phyloP scores from a whole-genome alignment of 2,113 vertebrate species.

The Pollimyrus isidori region DNA sequence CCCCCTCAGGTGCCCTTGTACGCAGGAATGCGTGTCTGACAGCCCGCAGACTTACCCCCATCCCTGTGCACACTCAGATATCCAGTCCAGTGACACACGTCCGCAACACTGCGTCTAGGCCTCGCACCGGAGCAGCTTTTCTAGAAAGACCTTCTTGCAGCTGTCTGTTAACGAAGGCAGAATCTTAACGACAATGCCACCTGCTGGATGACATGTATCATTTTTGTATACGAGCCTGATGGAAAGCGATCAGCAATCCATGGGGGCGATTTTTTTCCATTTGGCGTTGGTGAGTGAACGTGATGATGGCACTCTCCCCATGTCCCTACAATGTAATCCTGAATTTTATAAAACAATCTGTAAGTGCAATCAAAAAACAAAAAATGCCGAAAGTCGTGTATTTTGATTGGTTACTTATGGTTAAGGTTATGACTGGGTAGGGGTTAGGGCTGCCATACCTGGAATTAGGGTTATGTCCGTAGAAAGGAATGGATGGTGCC shows the following conservation, averaged over 20 bases:
- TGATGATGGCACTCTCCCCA: background rate
- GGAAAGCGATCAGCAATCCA: background rate
- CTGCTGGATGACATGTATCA: background rate
- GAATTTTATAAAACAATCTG: background rate
- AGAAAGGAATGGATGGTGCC: background rate
- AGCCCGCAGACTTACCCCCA: background rate
- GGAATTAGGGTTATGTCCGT: background rate
- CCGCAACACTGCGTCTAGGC: background rate
- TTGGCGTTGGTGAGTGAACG: background rate
- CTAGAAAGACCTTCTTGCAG: background rate
- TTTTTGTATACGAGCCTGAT: background rate
- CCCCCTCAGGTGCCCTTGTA: background rate
- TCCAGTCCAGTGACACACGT: background rate
- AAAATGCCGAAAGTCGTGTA: background rate
- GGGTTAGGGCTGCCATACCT: background rate
- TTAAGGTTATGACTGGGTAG: background rate
- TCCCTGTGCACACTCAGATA: background rate
- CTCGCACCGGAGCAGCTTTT: background rate
- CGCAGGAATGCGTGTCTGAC: background rate
- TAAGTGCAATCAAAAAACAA: background rate
- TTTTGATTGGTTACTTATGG: background rate
- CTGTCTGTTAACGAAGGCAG: background rate
- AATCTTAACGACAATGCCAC: background rate
- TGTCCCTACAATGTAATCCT: background rate
- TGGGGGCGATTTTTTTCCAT: background rate